A percentile compares a stretch with the other conserved stretches of the same genome.
Evolutionary conservation across 1,140 invertebrate genomes (phyloP).

Genomic region (Eriosoma lanigerum): DNA sequence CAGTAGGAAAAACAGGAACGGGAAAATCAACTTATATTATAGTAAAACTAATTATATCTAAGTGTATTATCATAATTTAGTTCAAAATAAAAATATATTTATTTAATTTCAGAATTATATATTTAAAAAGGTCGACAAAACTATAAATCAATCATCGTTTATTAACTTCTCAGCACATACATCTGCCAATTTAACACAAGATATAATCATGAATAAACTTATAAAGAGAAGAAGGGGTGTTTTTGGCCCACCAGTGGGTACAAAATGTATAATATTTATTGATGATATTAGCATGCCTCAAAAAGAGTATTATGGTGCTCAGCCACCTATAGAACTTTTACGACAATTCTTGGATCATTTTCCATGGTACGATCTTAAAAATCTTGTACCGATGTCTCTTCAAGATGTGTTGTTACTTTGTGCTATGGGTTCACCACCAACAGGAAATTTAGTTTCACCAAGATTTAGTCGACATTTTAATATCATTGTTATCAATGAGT

Average conservation of each 20-base stretch:
- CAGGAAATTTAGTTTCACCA: slow-evolving; percentile 81
- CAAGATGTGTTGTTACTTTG: slow-evolving; percentile 79
- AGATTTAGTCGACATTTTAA: slow-evolving; percentile 90
- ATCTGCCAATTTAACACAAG: slow-evolving; percentile 88
- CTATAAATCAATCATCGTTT: slow-evolving; percentile 80
- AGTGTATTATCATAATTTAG: neutral
- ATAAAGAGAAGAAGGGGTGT: slow-evolving; percentile 90
- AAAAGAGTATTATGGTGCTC: slow-evolving; percentile 83
- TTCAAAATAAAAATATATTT: neutral
- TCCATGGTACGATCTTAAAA: slow-evolving; percentile 92
- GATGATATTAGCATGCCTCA: slow-evolving; percentile 93
- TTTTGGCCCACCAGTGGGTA: slow-evolving; percentile 89
- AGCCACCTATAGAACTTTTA: slow-evolving; percentile 88
- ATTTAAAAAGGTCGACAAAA: slow-evolving; percentile 76
- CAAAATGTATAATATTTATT: slow-evolving; percentile 86
- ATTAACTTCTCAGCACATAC: slow-evolving; percentile 94
- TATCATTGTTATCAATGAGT: slow-evolving; percentile 86
- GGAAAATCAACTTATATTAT: slow-evolving; percentile 85
- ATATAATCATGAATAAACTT: slow-evolving; percentile 92
- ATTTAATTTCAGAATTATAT: slow-evolving; percentile 69
- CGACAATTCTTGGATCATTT: slow-evolving; percentile 88
- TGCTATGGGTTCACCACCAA: slow-evolving; percentile 84
- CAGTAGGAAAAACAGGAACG: slow-evolving; percentile 89
- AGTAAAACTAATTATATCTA: slow-evolving; percentile 57
- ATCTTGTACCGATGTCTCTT: slow-evolving; percentile 78